A percentile compares a stretch with the other conserved stretches of the same genome.
Conservation (phyloP, 1,140 invertebrate genomes). For the Amphibalanus amphitrite region DNA sequence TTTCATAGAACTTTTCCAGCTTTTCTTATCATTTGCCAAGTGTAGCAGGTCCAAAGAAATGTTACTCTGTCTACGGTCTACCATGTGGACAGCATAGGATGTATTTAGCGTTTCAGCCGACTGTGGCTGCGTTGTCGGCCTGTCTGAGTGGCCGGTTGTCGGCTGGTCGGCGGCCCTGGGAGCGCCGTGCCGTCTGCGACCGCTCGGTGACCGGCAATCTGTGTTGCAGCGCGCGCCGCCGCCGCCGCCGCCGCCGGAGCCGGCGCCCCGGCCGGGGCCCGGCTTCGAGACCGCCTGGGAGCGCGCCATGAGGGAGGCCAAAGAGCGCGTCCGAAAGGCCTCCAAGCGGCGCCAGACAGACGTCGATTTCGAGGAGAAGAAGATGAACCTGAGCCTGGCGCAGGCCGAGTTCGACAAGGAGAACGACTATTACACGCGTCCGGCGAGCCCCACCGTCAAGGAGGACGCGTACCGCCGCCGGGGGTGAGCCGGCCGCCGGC, state of each 20-base stretch:
- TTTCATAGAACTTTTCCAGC: no score
- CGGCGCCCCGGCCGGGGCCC: constrained; percentile 10
- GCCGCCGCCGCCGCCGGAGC: not conserved
- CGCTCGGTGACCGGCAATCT: no score
- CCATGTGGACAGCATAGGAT: no score
- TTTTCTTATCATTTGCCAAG: no score
- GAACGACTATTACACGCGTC: constrained; percentile 54
- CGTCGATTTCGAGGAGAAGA: constrained; percentile 91
- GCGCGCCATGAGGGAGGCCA: constrained; percentile 66
- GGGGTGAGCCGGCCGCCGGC: not conserved
- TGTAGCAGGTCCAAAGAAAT: no score
- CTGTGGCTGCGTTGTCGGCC: no score
- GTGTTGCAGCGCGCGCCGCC: not conserved
- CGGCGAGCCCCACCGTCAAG: constrained; percentile 25
- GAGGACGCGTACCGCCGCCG: not conserved
- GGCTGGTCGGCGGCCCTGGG: no score
- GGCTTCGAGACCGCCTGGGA: constrained; percentile 74
- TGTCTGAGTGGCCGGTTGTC: no score
- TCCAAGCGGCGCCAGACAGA: constrained; percentile 85
- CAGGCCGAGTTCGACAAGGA: constrained; percentile 79
- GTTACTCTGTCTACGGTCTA: no score
- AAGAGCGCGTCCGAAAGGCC: constrained; percentile 80
- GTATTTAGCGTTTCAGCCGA: no score
- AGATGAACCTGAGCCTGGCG: constrained; percentile 67
- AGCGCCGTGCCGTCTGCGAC: no score